Percentiles rank a stretch among this genome's conserved stretches.
phyloP scores from a whole-genome alignment of 2,113 vertebrate species.

The Himantopus leucocephalus region DNA sequence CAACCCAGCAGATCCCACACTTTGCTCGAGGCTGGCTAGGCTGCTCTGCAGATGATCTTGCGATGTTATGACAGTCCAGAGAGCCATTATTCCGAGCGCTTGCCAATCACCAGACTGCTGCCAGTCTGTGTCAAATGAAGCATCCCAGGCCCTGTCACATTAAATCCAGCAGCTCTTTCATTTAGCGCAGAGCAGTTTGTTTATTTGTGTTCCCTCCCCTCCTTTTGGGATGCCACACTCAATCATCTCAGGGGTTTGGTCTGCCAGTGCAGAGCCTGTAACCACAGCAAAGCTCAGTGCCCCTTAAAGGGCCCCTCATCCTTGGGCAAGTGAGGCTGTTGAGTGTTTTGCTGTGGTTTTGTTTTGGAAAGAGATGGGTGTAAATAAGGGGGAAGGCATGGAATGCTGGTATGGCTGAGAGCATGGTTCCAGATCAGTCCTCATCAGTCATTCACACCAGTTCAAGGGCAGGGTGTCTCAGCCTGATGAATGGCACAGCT shows the following conservation, averaged over 20 bases:
- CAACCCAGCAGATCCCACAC: conserved; percentile 5
- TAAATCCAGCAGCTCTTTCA: conserved; percentile 66
- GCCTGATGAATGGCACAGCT: fast-evolving
- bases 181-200: conserved; percentile 48
- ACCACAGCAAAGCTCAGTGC: background rate
- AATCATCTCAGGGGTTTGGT: background rate
- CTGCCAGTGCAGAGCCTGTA: background rate
- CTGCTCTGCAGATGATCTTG: conserved; percentile 58
- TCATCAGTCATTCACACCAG: background rate
- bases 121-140: conserved; percentile 72
- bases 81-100: conserved; percentile 8
- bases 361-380: background rate
- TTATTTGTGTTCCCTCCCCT: conserved; percentile 35
- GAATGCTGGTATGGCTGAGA: background rate
- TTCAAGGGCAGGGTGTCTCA: background rate
- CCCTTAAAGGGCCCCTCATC: background rate
- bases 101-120: conserved; percentile 71
- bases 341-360: background rate
- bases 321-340: fast-evolving
- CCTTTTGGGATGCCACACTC: conserved; percentile 31
- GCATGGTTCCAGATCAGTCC: fast-evolving
- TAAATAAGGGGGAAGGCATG: background rate
- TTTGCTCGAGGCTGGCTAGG: background rate
- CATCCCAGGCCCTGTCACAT: conserved; percentile 66
- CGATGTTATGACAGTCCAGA: conserved; percentile 49